Percentiles rank a stretch among this genome's conserved stretches.
phyloP scores from a whole-genome alignment of 2,888 invertebrate species.

The Iselma pallidipennis region DNA sequence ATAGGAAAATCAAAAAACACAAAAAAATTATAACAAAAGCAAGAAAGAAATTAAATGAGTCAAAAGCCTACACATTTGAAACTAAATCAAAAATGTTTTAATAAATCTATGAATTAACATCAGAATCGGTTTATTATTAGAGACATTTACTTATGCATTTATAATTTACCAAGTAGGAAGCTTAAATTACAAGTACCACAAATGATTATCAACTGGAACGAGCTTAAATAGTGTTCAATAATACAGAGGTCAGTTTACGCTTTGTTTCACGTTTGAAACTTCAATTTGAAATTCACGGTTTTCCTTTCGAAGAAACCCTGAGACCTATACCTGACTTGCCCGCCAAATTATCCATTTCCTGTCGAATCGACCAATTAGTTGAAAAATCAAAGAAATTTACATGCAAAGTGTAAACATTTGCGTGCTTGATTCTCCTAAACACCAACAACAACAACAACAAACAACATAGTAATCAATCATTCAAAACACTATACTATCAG shows the following conservation, averaged over 20 bases:
- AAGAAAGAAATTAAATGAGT: background rate
- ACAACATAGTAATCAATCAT: background rate
- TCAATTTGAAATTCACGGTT: background rate
- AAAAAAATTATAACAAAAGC: background rate
- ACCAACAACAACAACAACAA: background rate
- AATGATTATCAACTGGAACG: no score
- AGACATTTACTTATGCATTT: no score
- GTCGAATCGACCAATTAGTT: background rate
- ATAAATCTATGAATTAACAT: background rate
- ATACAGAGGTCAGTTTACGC: no score
- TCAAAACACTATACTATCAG: background rate
- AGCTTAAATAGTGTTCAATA: no score
- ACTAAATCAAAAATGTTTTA: background rate
- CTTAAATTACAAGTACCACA: no score
- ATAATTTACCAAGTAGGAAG: no score
- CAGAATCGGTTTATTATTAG: no score
- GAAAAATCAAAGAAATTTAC: background rate
- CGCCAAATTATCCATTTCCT: background rate
- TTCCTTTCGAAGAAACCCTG: background rate
- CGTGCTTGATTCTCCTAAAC: background rate
- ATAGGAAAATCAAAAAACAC: background rate
- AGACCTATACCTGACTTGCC: background rate
- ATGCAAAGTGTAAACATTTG: conserved; percentile 1
- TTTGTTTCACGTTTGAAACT: no score
- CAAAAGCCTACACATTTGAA: background rate